A percentile compares a stretch with the other conserved stretches of the same genome.
phyloP scores from a whole-genome alignment of 2,888 invertebrate genomes.

The Sphaerolaimus hirsutus region DNA sequence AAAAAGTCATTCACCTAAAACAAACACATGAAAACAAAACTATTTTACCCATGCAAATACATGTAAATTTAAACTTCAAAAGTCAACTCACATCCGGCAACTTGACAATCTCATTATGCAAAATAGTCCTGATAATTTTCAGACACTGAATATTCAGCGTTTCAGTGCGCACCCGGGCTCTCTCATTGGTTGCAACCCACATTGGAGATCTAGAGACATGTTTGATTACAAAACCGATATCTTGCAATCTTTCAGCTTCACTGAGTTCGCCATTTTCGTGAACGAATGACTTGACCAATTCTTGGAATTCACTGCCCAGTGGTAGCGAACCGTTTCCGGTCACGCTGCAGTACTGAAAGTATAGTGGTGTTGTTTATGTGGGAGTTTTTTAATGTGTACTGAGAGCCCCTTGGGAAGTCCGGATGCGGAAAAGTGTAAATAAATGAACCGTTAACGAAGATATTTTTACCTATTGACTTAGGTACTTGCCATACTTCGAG shows the following conservation, averaged over 20 bases:
- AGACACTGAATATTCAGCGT: neutral
- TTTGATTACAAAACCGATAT: neutral
- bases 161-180: neutral
- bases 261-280: no score
- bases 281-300: neutral
- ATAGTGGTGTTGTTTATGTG: neutral
- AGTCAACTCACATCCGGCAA: neutral
- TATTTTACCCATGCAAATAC: no score
- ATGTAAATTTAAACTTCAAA: no score
- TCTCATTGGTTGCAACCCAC: neutral
- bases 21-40: no score
- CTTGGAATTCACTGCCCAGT: constrained; percentile 1
- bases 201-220: neutral
- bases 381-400: no score
- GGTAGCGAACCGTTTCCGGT: neutral
- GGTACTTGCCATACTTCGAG: no score
- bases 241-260: neutral
- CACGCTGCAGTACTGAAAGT: neutral
- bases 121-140: neutral
- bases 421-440: no score
- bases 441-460: no score
- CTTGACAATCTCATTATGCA: constrained; percentile 3
- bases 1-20: no score
- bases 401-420: no score
- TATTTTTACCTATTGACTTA: no score